Base-by-base conservation (phyloP, 2,888 invertebrate species). In the Vannuccia rotundouncinata region DNA sequence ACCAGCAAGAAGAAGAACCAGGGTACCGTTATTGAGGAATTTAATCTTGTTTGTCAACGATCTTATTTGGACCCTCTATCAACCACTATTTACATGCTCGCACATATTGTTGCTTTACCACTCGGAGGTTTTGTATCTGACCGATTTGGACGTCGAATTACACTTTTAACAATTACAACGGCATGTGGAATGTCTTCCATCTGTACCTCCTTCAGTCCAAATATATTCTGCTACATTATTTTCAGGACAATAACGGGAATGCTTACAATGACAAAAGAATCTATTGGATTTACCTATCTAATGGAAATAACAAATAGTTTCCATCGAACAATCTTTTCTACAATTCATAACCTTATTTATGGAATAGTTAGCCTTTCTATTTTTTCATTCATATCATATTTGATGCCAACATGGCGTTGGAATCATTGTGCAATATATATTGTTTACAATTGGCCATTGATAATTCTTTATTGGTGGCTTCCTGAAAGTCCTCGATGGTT, bases 321-420 rank as follows among this genome's bases (percentile, higher is more conserved):
- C 22, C 25, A 66, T 66, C 66, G 66, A 66, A 66, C 13, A 22
- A 22, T 66, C 5, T 66, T 66, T 66, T 5, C 66, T 5, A 22
- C 25, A 2, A 2, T 66, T 22, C 2, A 5, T 2, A 22, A 17
- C 17, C 10, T 66, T 2, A n/a, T 5, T 13, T 66, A 13, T 27
- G 25, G 66, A 5, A n/a, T 66, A n/a, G 25, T 5, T 22, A 2
- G 10, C 10, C 25, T 66, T 2, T 13, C 66, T 2, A 5, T 66
- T 5, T 66, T 22, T 27, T 22, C 66, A 2, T 5, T 66, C 17
- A 2, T 66, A 22, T 66, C 66, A 22, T 22, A 22, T 66, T 22
- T 66, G 22, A 5, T 66, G 22, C 66, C 66, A 66, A n/a, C 66
- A 17, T 66, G 66, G 66, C 66, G 66, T 2, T 66, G 66, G 66